Conservation (phyloP, 2,888 invertebrate species). For the Phania funesta region DNA sequence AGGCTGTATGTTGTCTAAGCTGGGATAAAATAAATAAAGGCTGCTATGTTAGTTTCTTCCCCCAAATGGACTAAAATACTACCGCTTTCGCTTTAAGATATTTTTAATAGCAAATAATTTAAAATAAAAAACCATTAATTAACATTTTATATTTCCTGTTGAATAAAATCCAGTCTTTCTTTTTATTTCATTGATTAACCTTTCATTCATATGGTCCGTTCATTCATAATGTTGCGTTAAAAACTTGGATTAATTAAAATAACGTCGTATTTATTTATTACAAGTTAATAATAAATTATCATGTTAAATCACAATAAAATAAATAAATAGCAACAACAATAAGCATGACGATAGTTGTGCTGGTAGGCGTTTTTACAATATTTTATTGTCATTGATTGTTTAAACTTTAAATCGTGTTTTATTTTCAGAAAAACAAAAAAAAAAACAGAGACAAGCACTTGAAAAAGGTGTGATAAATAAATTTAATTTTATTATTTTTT, state of each 20-base stretch:
- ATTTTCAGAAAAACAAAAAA: slow-evolving; percentile 3
- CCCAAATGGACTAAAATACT: too few species aligned
- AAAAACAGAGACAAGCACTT: slow-evolving; percentile 7
- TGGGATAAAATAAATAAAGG: too few species aligned
- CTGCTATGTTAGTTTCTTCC: too few species aligned
- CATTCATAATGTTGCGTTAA: slow-evolving; percentile 29
- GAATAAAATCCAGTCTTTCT: slow-evolving; percentile 20
- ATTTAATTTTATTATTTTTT: slow-evolving; percentile 9
- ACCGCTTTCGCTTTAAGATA: too few species aligned
- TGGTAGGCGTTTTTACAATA: slow-evolving; percentile 61
- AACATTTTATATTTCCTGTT: slow-evolving; percentile 16
- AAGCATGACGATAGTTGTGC: slow-evolving; percentile 24
- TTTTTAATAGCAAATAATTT: too few species aligned
- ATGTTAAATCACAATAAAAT: slow-evolving; percentile 57
- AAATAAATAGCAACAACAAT: slow-evolving; percentile 38
- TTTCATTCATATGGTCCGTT: slow-evolving; percentile 6
- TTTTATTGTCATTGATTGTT: slow-evolving; percentile 63
- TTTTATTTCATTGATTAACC: slow-evolving; percentile 15
- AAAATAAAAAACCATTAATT: too few species aligned
- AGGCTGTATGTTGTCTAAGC: too few species aligned
- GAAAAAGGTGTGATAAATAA: slow-evolving; percentile 50
- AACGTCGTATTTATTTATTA: slow-evolving; percentile 41
- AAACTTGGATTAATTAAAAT: slow-evolving; percentile 37
- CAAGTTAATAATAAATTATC: slow-evolving; percentile 62
- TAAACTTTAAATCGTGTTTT: slow-evolving; percentile 53